Evolutionary conservation across 2,797 vertebrate genomes (phyloP).

Genomic region (Delichon dasypus): DNA sequence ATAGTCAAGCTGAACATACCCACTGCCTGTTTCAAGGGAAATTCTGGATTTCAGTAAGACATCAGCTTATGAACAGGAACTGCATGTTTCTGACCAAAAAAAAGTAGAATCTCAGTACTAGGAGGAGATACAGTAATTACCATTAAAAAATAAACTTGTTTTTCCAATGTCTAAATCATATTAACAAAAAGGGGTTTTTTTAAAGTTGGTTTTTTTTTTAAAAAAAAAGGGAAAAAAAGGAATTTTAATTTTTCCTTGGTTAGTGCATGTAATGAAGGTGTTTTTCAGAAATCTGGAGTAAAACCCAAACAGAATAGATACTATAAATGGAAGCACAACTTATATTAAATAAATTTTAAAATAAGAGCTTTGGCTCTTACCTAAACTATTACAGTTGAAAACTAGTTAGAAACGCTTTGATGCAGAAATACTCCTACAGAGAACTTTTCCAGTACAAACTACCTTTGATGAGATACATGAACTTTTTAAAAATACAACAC

Average conservation of each 20-base stretch:
- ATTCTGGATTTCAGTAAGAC: neutral
- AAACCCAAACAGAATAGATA: neutral
- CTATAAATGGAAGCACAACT: neutral
- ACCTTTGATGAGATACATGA: neutral
- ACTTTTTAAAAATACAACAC: neutral
- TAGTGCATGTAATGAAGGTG: neutral
- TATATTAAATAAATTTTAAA: neutral
- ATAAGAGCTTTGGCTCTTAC: neutral
- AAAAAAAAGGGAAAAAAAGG: fast-evolving
- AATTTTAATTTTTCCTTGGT: neutral
- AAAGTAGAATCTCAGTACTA: neutral
- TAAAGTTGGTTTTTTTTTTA: too few relatives aligned
- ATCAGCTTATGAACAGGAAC: neutral
- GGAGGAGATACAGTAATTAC: neutral
- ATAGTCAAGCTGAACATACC: neutral
- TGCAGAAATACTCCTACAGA: neutral
- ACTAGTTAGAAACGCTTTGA: neutral
- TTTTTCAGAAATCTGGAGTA: neutral
- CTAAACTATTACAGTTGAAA: neutral
- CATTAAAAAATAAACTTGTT: neutral
- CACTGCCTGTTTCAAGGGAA: neutral
- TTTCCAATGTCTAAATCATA: neutral
- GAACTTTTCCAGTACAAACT: neutral
- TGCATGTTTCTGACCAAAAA: neutral
- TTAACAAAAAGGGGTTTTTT: too few relatives aligned